Percentiles rank a stretch among this genome's conserved stretches.
Evolutionary conservation across 1,140 invertebrate genomes (phyloP).

Genomic region (Hylaeus anthracinus): DNA sequence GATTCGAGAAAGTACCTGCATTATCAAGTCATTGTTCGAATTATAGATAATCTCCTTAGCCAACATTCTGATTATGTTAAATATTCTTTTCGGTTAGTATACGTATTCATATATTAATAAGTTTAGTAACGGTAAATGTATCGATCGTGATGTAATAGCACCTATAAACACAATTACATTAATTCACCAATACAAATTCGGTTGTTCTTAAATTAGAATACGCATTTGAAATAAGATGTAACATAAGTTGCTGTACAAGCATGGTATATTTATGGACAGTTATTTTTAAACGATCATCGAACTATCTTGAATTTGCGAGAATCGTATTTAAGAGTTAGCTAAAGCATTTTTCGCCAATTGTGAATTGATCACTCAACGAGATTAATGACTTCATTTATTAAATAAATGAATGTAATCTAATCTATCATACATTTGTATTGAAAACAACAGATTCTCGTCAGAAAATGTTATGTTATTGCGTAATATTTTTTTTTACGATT

Average conservation of each 20-base stretch:
- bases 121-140: neutral
- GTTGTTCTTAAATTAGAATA: constrained; percentile 1
- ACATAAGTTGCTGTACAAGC: no score
- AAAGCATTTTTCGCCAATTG: neutral
- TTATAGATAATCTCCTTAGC: neutral
- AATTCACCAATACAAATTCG: neutral
- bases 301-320: neutral
- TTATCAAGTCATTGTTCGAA: neutral
- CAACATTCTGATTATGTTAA: constrained; percentile 6
- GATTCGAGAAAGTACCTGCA: neutral
- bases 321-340: neutral
- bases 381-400: no score
- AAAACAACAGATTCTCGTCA: neutral
- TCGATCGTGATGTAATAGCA: neutral
- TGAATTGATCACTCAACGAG: neutral
- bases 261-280: neutral
- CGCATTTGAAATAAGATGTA: neutral
- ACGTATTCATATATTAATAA: neutral
- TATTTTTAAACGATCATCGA: constrained; percentile 11
- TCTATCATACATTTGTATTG: neutral
- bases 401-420: neutral
- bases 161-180: neutral
- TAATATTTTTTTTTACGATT: no score
- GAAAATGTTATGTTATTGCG: neutral
- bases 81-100: neutral